Evolutionary conservation across 1,140 invertebrate genomes (phyloP), one percentile per base, ranked within the genome.

Genomic region (Drosophila auraria): DNA sequence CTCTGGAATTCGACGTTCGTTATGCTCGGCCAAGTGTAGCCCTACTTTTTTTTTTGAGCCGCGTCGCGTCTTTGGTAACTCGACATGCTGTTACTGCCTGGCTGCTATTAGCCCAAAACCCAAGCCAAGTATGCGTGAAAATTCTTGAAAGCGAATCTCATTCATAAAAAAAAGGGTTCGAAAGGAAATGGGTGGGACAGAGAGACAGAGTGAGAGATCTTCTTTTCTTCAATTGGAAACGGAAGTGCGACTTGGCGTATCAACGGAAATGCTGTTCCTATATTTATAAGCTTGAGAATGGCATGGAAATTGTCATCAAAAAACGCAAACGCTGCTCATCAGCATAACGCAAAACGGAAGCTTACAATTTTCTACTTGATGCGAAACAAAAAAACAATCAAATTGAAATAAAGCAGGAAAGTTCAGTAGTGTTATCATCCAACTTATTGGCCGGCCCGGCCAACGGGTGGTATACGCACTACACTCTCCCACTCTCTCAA

Each of bases 321-420:
- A 69, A 36, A 36, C 25, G 68, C 58, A 60, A 30, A 50, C 59
- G 30, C 62, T 42, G 47, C 65, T 69, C 68, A 71, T 79, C 76
- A 79, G 54, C 75, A 79, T 79, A 80, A 89, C 79, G 83, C 71
- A 80, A 90, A 90, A 77, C 86, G 86, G 86, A 90, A 90, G 86
- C 76, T 30, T 61, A 86, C 86, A 90, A 90, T 90, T 90, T 90
- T 89, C 86, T 90, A 90, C 76, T 90, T 90, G 71, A 86, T 87
- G 72, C 66, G 61, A 80, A 73, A 4, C 8, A 54, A 58, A 59
- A 47, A 58, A 50, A 58, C 42, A 65, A 6, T 42, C 47, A 64
- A 59, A 47, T 45, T 58, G 76, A 63, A 59, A 61, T 44, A 78
- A 61, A 62, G 30, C 61, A 57, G 47, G 9, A 45, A 68, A 20